A percentile compares a stretch with the other conserved stretches of the same genome.
Conservation (phyloP, 2,888 invertebrate genomes). For the Xylophagus ater region DNA sequence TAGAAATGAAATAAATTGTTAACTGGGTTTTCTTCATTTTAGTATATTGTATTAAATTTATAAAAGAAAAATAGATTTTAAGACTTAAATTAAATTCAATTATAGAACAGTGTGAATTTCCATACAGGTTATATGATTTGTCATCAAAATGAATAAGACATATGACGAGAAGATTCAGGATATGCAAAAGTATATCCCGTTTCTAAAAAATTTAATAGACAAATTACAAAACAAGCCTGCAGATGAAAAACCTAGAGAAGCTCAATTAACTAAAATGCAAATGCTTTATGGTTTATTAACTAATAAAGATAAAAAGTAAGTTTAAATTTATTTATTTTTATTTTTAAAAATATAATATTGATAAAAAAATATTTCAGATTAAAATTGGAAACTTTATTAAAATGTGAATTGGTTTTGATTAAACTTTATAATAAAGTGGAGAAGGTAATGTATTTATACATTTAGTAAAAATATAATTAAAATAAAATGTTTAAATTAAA, state of each 20-base stretch:
- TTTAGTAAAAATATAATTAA: too few relatives aligned
- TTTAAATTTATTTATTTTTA: constrained; percentile 16
- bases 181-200: constrained; percentile 62
- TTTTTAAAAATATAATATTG: constrained; percentile 4
- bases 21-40: too few relatives aligned
- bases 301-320: constrained; percentile 23
- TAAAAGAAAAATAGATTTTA: too few relatives aligned
- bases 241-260: constrained; percentile 21
- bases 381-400: constrained; percentile 26
- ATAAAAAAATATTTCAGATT: constrained; percentile 24
- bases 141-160: too few relatives aligned
- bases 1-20: too few relatives aligned
- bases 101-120: too few relatives aligned
- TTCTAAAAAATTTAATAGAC: constrained; percentile 56
- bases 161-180: constrained; percentile 52
- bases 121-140: too few relatives aligned
- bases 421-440: constrained; percentile 28
- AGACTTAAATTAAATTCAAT: too few relatives aligned
- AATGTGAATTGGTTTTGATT: constrained; percentile 27
- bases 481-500: too few relatives aligned
- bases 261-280: constrained; percentile 27
- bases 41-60: too few relatives aligned
- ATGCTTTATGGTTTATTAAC: constrained; percentile 24
- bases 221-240: constrained; percentile 43
- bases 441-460: too few relatives aligned